Conservation (phyloP, 2,888 invertebrate genomes). For the Agriopis leucophaearia region DNA sequence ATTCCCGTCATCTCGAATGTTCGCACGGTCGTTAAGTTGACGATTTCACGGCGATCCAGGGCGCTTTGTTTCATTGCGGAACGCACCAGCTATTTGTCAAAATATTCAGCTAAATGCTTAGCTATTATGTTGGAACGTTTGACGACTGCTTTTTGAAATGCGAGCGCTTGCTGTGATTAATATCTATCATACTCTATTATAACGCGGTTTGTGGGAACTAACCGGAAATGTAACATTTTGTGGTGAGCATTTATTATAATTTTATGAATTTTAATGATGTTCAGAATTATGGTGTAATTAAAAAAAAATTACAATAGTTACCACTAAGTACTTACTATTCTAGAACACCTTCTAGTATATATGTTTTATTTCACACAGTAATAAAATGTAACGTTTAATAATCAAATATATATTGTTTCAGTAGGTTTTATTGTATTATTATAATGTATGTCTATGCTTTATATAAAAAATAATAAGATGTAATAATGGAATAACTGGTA, state of each 20-base stretch:
- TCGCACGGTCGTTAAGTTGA: slow-evolving; percentile 70
- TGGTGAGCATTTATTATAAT: no score
- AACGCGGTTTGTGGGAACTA: slow-evolving; percentile 1
- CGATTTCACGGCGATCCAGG: slow-evolving; percentile 60
- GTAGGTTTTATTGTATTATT: no score
- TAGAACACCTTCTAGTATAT: no score
- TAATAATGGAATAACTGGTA: no score
- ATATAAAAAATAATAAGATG: no score
- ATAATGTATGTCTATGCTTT: no score
- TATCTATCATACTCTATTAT: slow-evolving; percentile 26
- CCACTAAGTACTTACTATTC: no score
- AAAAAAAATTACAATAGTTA: no score
- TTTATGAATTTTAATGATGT: background rate
- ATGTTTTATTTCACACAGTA: no score
- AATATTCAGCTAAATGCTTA: slow-evolving; percentile 70
- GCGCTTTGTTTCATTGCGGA: slow-evolving; percentile 69
- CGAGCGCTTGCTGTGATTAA: slow-evolving; percentile 32
- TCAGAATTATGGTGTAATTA: no score
- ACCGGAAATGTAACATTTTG: slow-evolving; percentile 14
- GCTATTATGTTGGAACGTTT: slow-evolving; percentile 64
- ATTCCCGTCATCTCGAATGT: slow-evolving; percentile 46
- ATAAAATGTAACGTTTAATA: no score
- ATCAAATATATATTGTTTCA: no score
- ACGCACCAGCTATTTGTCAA: slow-evolving; percentile 69
- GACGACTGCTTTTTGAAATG: slow-evolving; percentile 37